Base-by-base conservation (phyloP, 53 echinoderm and acorn worm species). In the Arbacia lixula region DNA sequence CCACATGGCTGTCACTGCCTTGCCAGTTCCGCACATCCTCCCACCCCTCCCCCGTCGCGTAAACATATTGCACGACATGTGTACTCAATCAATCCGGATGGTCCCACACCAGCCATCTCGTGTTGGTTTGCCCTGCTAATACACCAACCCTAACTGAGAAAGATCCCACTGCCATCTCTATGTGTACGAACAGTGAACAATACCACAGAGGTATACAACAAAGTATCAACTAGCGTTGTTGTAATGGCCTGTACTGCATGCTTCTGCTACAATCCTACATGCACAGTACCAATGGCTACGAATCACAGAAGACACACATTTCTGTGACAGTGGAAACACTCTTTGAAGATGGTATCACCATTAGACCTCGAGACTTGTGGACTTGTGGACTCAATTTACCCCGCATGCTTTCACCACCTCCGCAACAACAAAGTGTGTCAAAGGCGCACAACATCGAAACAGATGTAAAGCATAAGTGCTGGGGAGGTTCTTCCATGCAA, bases 371-470 rank as follows among this genome's bases (percentile, higher is more conserved):
- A n/a, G n/a, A n/a, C n/a, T n/a, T n/a, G n/a, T n/a, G 38, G 66
- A 66, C 66, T 66, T 66, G 66, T 66, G 66, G 71, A 71, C 71
- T 71, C 71, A 71, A 71, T 71, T 71, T 71, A 71, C 71, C 71
- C 71, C 39, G 71, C 50, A 49, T 25, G 29, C 71, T 24, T 66
- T 41, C 43, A 40, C 39, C 46, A 40, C 39, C 71, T 43, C 43
- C 49, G 2, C 25, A 25, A 71, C 43, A 71, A 71, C 71, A 29
- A 71, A 71, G 71, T 71, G 71, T 71, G 71, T 71, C 71, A 71
- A 16, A 46, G n/a, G n/a, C 38, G 71, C 71, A 41, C 42, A 71
- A 40, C 39, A 71, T 71, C 46, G 50, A 71, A 71, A 71, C 71
- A 71, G 71, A 71, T 49, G 71, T 71, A 71, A 71, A 46, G 50